Percentiles rank a stretch among this genome's conserved stretches.
phyloP scores from a whole-genome alignment of 2,797 vertebrate species.

The Gila robusta region DNA sequence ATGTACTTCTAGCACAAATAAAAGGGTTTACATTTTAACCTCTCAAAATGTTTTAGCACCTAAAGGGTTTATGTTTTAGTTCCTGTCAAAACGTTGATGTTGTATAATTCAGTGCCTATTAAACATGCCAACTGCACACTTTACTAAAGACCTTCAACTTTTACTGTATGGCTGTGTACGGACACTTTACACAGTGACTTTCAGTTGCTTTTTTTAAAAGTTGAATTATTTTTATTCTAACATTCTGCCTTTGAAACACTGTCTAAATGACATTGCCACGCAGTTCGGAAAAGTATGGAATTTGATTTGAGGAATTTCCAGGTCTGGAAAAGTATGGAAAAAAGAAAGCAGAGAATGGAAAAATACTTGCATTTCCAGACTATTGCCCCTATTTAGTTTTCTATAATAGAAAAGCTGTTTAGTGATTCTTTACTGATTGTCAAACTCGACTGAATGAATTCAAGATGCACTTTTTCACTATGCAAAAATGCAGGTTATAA shows the following conservation, averaged over 20 bases:
- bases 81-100: not conserved
- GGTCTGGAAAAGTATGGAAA: no score
- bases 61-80: not conserved
- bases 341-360: no score
- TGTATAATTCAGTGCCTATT: not conserved
- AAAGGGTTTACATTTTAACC: conserved; percentile 5
- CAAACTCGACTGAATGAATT: no score
- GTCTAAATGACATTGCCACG: not conserved
- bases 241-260: conserved; percentile 10
- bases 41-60: not conserved
- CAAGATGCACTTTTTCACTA: no score
- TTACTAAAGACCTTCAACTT: not conserved
- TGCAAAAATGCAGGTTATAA: no score
- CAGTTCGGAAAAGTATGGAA: no score
- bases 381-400: no score
- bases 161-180: no score
- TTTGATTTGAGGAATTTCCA: no score
- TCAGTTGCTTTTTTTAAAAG: not conserved
- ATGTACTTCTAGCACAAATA: not conserved
- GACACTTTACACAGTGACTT: not conserved
- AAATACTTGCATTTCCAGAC: no score
- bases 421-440: no score
- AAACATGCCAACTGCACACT: not conserved
- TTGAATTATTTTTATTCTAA: not conserved
- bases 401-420: no score